phyloP scores from a whole-genome alignment of 2,797 vertebrate species.

The Sebastes ruberrimus region DNA sequence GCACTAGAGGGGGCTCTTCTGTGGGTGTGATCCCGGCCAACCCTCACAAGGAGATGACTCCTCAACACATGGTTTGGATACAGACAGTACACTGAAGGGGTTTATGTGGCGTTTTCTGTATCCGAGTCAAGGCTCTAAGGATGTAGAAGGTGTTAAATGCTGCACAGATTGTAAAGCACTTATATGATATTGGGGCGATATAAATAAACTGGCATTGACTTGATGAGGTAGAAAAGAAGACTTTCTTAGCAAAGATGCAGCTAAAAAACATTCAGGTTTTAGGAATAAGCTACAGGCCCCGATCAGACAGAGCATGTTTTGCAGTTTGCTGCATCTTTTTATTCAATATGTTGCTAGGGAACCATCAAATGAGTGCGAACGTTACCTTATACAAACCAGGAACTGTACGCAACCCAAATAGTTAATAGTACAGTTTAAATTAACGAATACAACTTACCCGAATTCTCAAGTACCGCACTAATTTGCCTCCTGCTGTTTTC shows the following conservation, averaged over 20 bases:
- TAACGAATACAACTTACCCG: too few species aligned
- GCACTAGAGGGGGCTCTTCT: conserved; percentile 61
- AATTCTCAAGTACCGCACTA: too few species aligned
- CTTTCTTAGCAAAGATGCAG: background rate
- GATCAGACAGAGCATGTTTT: too few species aligned
- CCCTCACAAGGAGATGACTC: conserved; percentile 28
- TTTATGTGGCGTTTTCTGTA: conserved; percentile 12
- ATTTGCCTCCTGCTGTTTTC: too few species aligned
- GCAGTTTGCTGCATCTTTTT: too few species aligned
- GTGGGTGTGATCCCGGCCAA: conserved; percentile 14
- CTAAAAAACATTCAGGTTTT: background rate
- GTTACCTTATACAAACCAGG: too few species aligned
- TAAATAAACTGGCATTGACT: background rate
- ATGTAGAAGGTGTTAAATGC: background rate
- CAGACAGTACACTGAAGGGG: background rate
- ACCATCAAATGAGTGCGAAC: too few species aligned
- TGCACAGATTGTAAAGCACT: background rate
- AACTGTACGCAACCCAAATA: too few species aligned
- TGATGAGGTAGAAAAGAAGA: background rate
- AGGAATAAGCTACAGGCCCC: too few species aligned
- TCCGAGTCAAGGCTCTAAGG: background rate
- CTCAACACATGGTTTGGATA: conserved; percentile 36
- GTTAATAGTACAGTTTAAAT: too few species aligned
- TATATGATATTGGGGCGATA: background rate
- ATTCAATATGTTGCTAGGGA: too few species aligned